Conservation (phyloP, 2,797 vertebrate species). For the Danionella dracula region DNA sequence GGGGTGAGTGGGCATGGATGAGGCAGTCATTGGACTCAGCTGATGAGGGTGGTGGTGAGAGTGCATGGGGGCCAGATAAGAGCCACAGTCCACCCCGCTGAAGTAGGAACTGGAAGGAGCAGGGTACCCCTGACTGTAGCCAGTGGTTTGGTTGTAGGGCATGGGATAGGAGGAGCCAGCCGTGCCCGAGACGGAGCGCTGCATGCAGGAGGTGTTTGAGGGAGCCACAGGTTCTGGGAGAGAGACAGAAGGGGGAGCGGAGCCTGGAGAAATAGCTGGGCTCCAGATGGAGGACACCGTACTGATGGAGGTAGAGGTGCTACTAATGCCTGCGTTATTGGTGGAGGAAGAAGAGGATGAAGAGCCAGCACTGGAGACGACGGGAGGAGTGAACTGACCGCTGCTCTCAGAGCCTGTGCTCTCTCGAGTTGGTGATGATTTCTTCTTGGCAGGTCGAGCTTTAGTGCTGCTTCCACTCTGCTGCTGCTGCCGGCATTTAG, state of each 20-base stretch:
- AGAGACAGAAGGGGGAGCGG: conserved; percentile 70
- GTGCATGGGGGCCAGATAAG: conserved; percentile 94
- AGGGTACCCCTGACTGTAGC: conserved; percentile 89
- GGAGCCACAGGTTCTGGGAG: conserved; percentile 80
- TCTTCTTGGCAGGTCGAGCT: conserved; percentile 91
- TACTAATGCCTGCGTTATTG: conserved; percentile 69
- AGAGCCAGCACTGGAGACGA: conserved; percentile 85
- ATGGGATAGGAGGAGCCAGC: conserved; percentile 83
- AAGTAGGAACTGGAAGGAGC: conserved; percentile 91
- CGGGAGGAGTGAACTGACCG: conserved; percentile 93
- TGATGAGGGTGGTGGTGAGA: conserved; percentile 88
- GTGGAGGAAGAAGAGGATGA: conserved; percentile 82
- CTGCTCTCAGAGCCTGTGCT: conserved; percentile 96
- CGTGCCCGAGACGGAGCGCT: conserved; percentile 80
- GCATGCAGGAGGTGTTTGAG: conserved; percentile 86
- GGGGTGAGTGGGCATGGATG: conserved; percentile 83
- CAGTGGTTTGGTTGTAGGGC: conserved; percentile 88
- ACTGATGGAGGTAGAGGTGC: conserved; percentile 75
- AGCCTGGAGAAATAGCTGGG: conserved; percentile 90
- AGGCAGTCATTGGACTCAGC: conserved; percentile 92
- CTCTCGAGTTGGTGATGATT: conserved; percentile 86
- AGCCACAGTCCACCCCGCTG: conserved; percentile 91
- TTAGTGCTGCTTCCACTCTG: conserved; percentile 80
- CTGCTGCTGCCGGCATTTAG: conserved; percentile 94
- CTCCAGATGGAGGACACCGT: conserved; percentile 96